Percentiles rank a stretch among this genome's conserved stretches.
These are phyloP conservation scores for Heliconius hermathena DNA, from an alignment of 1,140 invertebrate genomes.

Conservation along the genomic window DNA sequence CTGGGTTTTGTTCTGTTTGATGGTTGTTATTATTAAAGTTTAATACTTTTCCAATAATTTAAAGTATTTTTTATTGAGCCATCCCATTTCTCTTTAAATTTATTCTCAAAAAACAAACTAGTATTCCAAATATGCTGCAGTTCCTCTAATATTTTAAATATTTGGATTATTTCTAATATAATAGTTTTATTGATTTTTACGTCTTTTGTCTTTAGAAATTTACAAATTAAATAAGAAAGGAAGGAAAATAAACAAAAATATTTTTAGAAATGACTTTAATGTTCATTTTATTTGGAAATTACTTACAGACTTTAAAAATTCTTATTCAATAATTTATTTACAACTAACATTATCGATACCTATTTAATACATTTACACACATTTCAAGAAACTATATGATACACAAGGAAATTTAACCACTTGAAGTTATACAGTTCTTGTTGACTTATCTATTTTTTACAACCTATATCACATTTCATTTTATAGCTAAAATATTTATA, in stretches of 20 bases:
- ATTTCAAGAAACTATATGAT: conserved; percentile 52
- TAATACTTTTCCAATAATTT: too few species aligned
- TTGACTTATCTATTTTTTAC: conserved; percentile 74
- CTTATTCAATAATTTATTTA: conserved; percentile 76
- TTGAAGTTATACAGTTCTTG: conserved; percentile 63
- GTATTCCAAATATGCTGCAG: too few species aligned
- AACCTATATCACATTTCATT: conserved; percentile 80
- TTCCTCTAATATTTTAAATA: too few species aligned
- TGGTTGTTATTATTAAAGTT: too few species aligned
- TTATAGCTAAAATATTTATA: conserved; percentile 60
- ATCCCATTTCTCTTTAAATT: too few species aligned
- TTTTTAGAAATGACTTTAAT: conserved; percentile 78
- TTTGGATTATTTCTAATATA: too few species aligned
- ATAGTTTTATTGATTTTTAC: too few species aligned
- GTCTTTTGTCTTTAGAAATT: too few species aligned
- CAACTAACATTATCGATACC: conserved; percentile 45
- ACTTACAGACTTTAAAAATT: conserved; percentile 80
- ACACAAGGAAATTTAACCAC: conserved; percentile 50
- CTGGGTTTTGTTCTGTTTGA: too few species aligned
- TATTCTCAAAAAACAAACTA: too few species aligned
- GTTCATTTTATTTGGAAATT: conserved; percentile 69
- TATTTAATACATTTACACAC: conserved; percentile 52
- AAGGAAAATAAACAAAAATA: conserved; percentile 37
- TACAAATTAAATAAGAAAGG: too few species aligned
- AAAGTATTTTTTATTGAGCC: too few species aligned